phyloP scores from a whole-genome alignment of 1,140 invertebrate genomes.

The Bombus polaris region DNA sequence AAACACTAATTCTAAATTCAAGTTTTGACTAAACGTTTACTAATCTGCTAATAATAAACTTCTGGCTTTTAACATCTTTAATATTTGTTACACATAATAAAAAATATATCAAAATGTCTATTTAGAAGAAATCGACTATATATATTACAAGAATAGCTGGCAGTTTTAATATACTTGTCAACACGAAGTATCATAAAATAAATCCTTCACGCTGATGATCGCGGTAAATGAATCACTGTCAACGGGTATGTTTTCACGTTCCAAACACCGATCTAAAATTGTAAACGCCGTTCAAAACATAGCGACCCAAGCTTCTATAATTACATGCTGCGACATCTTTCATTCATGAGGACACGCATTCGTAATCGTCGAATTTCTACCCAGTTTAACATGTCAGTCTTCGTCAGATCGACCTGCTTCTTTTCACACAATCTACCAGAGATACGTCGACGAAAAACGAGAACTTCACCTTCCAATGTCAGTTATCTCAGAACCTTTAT shows the following conservation, averaged over 20 bases:
- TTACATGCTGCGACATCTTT: background rate
- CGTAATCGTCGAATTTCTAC: background rate
- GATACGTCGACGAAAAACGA: slow-evolving; percentile 10
- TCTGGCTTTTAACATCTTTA: background rate
- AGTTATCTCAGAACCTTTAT: background rate
- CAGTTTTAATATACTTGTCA: background rate
- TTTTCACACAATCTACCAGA: background rate
- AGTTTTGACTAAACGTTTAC: background rate
- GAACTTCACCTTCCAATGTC: background rate
- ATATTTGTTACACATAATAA: background rate
- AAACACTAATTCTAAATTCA: background rate
- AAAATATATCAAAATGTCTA: background rate
- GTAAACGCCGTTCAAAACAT: background rate
- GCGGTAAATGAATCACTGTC: background rate
- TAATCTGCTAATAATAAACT: background rate
- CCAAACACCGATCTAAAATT: background rate
- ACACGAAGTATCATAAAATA: background rate
- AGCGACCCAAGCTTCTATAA: background rate
- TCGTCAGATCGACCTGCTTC: background rate
- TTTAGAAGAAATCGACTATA: background rate
- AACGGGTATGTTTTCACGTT: background rate
- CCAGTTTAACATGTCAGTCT: background rate
- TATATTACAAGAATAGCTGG: background rate
- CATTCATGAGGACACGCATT: background rate
- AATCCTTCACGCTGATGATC: background rate